Percentiles rank a stretch among this genome's conserved stretches.
Conservation (phyloP, 2,113 vertebrate species). For the Apodemus sylvaticus region DNA sequence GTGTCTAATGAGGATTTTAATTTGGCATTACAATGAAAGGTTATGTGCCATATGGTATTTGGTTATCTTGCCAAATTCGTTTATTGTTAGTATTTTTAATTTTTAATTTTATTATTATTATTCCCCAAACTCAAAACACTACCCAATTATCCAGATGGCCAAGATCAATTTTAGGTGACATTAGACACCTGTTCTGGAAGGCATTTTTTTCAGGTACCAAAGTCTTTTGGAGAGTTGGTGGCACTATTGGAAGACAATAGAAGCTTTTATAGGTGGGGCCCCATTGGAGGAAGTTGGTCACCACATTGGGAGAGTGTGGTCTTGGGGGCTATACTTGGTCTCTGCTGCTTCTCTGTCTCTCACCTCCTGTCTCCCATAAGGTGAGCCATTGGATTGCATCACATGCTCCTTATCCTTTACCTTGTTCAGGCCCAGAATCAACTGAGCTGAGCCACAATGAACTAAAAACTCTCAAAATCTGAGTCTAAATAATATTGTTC, state of each 20-base stretch:
- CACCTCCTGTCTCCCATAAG: neutral
- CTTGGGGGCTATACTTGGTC: neutral
- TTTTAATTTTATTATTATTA: conserved; percentile 28
- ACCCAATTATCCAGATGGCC: neutral
- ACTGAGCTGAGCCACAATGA: neutral
- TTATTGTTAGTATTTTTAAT: conserved; percentile 13
- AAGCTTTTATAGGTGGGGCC: neutral
- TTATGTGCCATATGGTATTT: neutral
- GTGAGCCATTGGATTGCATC: neutral
- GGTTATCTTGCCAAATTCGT: neutral
- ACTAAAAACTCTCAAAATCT: neutral
- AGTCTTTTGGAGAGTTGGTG: neutral
- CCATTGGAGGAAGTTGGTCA: neutral
- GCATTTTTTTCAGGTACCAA: neutral
- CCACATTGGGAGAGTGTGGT: neutral
- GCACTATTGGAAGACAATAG: neutral
- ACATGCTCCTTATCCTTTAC: neutral
- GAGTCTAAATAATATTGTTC: neutral
- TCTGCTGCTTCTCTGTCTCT: neutral
- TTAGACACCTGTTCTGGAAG: neutral
- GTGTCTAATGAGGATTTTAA: conserved; percentile 35
- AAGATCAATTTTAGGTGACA: conserved; percentile 1
- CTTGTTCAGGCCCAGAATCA: neutral
- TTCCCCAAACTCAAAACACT: conserved; percentile 8
- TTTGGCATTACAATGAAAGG: conserved; percentile 19